These are phyloP conservation scores for Felis catus DNA, from an alignment of 2,113 vertebrate species.

Conservation along the genomic window DNA sequence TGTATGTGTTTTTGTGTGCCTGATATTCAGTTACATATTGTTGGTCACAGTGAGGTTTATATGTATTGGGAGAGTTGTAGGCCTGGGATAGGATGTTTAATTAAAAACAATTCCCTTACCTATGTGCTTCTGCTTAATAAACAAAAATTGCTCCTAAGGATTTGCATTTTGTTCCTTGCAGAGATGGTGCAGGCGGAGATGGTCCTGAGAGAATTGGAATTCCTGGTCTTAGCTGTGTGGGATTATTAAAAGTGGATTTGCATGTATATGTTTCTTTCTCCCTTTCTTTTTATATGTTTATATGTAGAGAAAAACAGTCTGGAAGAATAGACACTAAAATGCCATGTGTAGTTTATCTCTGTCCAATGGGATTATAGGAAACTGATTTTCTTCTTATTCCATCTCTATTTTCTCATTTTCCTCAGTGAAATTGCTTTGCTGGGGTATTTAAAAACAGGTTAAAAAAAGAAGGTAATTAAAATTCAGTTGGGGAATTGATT, in stretches of 20 bases:
- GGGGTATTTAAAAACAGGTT: not conserved
- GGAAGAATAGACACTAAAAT: not conserved
- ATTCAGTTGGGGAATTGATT: not conserved
- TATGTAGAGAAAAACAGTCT: constrained; percentile 17
- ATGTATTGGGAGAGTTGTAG: not conserved
- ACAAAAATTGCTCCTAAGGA: not conserved
- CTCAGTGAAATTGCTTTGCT: constrained; percentile 23
- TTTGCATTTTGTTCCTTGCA: constrained; percentile 34
- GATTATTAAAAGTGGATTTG: constrained; percentile 8
- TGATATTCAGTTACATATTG: not conserved
- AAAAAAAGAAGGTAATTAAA: not conserved
- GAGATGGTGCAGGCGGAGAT: not conserved
- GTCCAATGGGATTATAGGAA: not conserved
- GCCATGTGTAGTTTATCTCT: not conserved
- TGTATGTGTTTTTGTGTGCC: not conserved
- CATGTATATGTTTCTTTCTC: not conserved
- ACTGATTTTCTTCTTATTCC: constrained; percentile 14
- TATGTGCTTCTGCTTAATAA: constrained; percentile 12
- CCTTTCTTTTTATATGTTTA: not conserved
- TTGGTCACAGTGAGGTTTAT: not conserved
- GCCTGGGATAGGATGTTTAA: constrained; percentile 21
- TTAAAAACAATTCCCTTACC: constrained; percentile 41
- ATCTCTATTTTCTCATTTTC: constrained; percentile 30
- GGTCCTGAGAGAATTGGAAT: not conserved
- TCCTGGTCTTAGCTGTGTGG: constrained; percentile 8